Evolutionary conservation across 2,113 vertebrate genomes (phyloP).

Genomic region (crab-eating macaque (Macaca fascicularis)): DNA sequence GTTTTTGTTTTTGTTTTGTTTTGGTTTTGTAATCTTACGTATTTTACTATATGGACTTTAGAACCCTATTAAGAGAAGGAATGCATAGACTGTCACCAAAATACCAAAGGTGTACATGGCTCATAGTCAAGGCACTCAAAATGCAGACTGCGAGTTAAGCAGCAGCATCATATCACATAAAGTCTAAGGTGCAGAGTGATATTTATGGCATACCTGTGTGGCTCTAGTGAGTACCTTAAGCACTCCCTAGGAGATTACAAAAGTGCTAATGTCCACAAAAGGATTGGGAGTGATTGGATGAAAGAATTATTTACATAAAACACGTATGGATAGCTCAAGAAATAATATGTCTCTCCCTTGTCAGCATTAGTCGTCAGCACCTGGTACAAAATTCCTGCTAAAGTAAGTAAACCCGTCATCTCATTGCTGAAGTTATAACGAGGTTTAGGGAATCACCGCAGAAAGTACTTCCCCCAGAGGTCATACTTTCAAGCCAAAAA

Average conservation of each 20-base stretch:
- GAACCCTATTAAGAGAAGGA: background rate
- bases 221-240: background rate
- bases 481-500: background rate
- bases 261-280: conserved; percentile 15
- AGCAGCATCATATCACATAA: background rate
- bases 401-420: background rate
- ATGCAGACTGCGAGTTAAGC: background rate
- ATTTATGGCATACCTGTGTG: background rate
- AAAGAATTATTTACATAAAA: conserved; percentile 53
- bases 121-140: background rate
- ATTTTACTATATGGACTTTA: background rate
- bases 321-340: conserved; percentile 9
- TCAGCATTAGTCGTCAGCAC: conserved; percentile 13
- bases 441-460: background rate
- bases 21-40: background rate
- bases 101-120: background rate
- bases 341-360: conserved; percentile 26
- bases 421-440: background rate
- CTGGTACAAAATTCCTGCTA: conserved; percentile 7
- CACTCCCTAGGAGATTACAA: background rate
- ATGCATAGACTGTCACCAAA: background rate
- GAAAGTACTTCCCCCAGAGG: background rate
- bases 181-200: background rate
- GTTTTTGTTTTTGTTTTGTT: background rate
- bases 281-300: background rate